phyloP scores from a whole-genome alignment of 64 coral and sea anemone species.

The Dendrophyllia cribrosa region DNA sequence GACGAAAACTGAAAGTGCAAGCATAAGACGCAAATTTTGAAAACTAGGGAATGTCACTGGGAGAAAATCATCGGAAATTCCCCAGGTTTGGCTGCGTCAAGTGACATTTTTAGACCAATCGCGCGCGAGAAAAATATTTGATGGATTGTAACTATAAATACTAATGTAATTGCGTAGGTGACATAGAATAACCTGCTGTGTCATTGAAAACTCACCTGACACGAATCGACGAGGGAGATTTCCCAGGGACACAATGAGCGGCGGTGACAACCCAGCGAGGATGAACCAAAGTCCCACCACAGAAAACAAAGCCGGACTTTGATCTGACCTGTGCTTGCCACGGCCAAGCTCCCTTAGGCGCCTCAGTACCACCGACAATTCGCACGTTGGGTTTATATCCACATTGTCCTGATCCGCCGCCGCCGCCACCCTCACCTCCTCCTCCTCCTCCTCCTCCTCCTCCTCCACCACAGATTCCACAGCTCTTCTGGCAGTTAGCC shows the following conservation, averaged over 20 bases:
- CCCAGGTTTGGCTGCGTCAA: too few species aligned
- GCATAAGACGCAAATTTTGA: too few species aligned
- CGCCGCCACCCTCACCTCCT: neutral
- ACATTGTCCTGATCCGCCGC: slow-evolving; percentile 27
- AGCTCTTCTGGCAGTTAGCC: slow-evolving; percentile 51
- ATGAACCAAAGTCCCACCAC: slow-evolving; percentile 69
- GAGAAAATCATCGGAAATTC: too few species aligned
- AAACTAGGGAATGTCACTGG: too few species aligned
- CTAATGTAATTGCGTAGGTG: too few species aligned
- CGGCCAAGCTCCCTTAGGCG: slow-evolving; percentile 60
- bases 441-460: slow-evolving; percentile 21
- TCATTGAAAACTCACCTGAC: slow-evolving; percentile 34
- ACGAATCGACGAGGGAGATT: neutral
- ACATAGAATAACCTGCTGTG: neutral
- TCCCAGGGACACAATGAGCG: slow-evolving; percentile 52
- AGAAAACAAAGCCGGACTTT: slow-evolving; percentile 52
- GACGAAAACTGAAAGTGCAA: too few species aligned
- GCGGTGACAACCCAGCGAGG: slow-evolving; percentile 73
- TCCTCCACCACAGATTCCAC: slow-evolving; percentile 38
- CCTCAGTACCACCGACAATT: slow-evolving; percentile 74
- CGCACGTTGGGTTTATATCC: slow-evolving; percentile 38
- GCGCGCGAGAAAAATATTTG: too few species aligned
- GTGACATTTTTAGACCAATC: too few species aligned
- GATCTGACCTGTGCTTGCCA: slow-evolving; percentile 72
- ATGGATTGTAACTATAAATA: too few species aligned